phyloP scores from a whole-genome alignment of 2,113 vertebrate genomes.

The Colinus virginianus region DNA sequence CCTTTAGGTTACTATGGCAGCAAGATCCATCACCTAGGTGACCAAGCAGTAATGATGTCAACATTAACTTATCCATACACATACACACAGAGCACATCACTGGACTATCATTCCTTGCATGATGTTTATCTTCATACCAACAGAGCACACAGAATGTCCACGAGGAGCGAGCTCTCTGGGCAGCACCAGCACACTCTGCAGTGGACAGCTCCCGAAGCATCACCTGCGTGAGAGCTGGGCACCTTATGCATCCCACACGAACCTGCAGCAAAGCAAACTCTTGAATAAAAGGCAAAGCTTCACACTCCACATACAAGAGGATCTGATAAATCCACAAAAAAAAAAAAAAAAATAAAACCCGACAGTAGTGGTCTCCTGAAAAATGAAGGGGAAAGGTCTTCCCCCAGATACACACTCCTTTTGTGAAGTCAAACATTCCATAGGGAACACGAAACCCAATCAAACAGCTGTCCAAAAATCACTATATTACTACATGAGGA shows the following conservation, averaged over 20 bases:
- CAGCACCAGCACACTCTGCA: neutral
- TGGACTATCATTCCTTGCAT: neutral
- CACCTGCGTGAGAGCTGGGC: neutral
- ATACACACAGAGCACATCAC: neutral
- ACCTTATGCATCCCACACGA: neutral
- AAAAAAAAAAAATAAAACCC: too few relatives aligned
- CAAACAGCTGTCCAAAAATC: neutral
- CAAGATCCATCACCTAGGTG: slow-evolving; percentile 62
- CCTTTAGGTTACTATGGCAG: slow-evolving; percentile 59
- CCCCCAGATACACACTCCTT: neutral
- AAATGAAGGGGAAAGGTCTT: neutral
- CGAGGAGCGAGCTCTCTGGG: neutral
- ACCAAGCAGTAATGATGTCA: slow-evolving; percentile 12
- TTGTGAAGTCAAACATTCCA: neutral
- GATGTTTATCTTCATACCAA: neutral
- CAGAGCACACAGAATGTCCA: neutral
- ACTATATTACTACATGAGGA: neutral
- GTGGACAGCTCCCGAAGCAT: neutral
- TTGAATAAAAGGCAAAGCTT: neutral
- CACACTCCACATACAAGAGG: neutral
- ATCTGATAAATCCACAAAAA: neutral
- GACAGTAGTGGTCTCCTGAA: neutral
- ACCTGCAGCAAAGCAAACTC: neutral
- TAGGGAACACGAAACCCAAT: neutral
- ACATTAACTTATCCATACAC: neutral